Evolutionary conservation across 1,140 invertebrate species (phyloP).

Genomic region (Monomorium pharaonis): DNA sequence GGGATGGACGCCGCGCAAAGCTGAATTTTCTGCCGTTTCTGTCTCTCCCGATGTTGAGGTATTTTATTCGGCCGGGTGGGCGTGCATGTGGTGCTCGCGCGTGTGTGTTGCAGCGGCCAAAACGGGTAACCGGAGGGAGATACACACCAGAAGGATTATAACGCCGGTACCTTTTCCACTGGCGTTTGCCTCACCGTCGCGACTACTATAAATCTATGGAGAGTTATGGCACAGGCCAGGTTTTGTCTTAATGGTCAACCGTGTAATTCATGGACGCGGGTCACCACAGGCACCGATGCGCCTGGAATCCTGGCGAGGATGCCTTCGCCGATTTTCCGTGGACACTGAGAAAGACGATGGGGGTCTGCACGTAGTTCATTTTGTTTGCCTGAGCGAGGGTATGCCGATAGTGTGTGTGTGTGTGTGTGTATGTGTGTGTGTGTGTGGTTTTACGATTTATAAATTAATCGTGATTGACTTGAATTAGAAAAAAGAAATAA

Average conservation of each 20-base stretch:
- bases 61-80: slow-evolving; percentile 55
- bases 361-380: background rate
- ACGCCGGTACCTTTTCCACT: slow-evolving; percentile 65
- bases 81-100: background rate
- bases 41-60: slow-evolving; percentile 70
- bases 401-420: background rate
- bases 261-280: slow-evolving; percentile 77
- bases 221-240: slow-evolving; percentile 80
- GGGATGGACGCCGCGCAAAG: slow-evolving; percentile 50
- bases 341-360: slow-evolving; percentile 28
- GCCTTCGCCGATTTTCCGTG: slow-evolving; percentile 65
- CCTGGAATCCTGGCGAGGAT: slow-evolving; percentile 59
- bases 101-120: slow-evolving; percentile 10
- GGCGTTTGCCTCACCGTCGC: slow-evolving; percentile 69
- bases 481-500: background rate
- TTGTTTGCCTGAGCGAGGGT: background rate
- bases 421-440: no score
- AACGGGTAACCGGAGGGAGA: slow-evolving; percentile 47
- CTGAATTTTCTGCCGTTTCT: slow-evolving; percentile 75
- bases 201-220: slow-evolving; percentile 82
- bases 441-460: slow-evolving; percentile 31
- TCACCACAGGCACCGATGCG: slow-evolving; percentile 55
- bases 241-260: slow-evolving; percentile 84
- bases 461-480: background rate
- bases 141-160: slow-evolving; percentile 72